Evolutionary conservation across 2,888 invertebrate genomes (phyloP).

Genomic region (Steromphala cineraria): DNA sequence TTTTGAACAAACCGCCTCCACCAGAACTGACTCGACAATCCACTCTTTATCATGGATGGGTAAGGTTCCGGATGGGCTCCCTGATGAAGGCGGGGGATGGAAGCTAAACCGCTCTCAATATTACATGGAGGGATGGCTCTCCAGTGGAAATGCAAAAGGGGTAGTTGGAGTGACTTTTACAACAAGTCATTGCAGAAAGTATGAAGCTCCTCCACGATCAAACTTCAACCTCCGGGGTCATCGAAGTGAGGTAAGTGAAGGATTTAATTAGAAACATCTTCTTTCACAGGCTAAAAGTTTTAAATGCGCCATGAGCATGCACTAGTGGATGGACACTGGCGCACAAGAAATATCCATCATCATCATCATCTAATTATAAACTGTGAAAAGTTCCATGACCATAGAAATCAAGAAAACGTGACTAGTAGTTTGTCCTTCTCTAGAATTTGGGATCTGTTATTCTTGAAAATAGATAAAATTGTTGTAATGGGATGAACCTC

Average conservation of each 20-base stretch:
- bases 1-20: conserved; percentile 94
- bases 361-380: too few species aligned
- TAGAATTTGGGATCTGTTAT: too few species aligned
- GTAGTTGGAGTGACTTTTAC: conserved; percentile 97
- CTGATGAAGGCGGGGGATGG: conserved; percentile 90
- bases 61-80: conserved; percentile 95
- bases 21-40: conserved; percentile 96
- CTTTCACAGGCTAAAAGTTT: neutral
- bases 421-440: too few species aligned
- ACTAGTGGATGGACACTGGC: too few species aligned
- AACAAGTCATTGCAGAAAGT: conserved; percentile 91
- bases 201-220: conserved; percentile 86
- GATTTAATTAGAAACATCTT: neutral
- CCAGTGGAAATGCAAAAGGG: conserved; percentile 92
- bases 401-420: too few species aligned
- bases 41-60: conserved; percentile 98
- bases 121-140: conserved; percentile 98
- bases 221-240: conserved; percentile 98
- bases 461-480: too few species aligned
- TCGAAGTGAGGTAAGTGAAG: conserved; percentile 87
- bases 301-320: too few species aligned
- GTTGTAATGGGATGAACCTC: too few species aligned
- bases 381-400: too few species aligned
- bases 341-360: too few species aligned
- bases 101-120: conserved; percentile 95